These are phyloP conservation scores for Sebastes fasciatus DNA, from an alignment of 2,113 vertebrate species.

Conservation along the genomic window DNA sequence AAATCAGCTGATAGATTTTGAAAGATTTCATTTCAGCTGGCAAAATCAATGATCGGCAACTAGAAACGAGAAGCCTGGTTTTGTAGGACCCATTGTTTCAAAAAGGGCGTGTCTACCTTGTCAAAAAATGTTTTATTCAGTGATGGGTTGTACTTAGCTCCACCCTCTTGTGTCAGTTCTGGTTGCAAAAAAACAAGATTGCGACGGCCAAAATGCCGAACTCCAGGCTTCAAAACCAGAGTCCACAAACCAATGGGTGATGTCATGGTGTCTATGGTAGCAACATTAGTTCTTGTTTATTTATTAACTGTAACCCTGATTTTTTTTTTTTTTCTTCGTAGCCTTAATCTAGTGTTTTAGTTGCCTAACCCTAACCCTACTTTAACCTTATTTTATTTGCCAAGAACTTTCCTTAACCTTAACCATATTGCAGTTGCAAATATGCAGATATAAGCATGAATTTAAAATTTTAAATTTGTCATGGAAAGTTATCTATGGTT, in stretches of 20 bases:
- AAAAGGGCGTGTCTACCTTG: not conserved
- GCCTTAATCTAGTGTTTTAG: not conserved
- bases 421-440: not conserved
- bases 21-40: not conserved
- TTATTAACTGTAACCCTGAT: too few relatives aligned
- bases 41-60: not conserved
- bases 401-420: not conserved
- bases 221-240: too few relatives aligned
- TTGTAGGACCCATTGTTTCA: not conserved
- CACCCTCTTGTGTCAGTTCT: too few relatives aligned
- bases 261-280: too few relatives aligned
- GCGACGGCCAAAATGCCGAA: too few relatives aligned
- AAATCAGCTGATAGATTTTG: not conserved
- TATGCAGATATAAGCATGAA: not conserved
- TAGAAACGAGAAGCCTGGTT: not conserved
- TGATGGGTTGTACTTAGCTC: too few relatives aligned
- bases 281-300: too few relatives aligned
- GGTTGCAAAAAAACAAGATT: too few relatives aligned
- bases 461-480: not conserved
- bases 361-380: not conserved
- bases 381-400: not conserved
- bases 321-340: too few relatives aligned
- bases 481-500: not conserved
- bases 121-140: too few relatives aligned
- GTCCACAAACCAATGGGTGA: too few relatives aligned